These are phyloP conservation scores for Heloderma charlesbogerti DNA, from an alignment of 2,113 vertebrate species.

Conservation along the genomic window DNA sequence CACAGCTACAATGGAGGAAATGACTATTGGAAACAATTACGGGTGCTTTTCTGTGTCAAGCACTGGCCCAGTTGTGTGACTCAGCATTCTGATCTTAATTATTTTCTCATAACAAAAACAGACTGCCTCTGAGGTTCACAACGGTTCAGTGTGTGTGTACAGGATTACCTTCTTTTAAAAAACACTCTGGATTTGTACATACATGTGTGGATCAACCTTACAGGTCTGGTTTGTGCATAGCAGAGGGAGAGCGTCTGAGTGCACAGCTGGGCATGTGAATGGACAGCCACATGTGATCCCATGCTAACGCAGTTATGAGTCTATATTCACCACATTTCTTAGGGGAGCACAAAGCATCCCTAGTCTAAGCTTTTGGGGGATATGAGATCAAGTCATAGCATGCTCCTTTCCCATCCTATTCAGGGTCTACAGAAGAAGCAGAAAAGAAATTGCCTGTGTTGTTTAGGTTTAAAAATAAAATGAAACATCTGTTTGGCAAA, in stretches of 20 bases:
- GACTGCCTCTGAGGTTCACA: not conserved
- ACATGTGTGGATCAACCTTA: not conserved
- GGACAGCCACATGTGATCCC: not conserved
- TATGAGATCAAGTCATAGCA: slow-evolving; percentile 31
- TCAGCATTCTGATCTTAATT: slow-evolving; percentile 44
- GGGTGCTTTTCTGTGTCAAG: not conserved
- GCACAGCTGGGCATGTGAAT: not conserved
- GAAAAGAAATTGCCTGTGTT: slow-evolving; percentile 77
- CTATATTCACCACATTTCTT: not conserved
- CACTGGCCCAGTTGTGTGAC: not conserved
- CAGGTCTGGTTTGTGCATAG: not conserved
- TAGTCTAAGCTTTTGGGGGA: not conserved
- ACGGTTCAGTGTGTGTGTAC: not conserved
- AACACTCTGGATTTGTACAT: not conserved
- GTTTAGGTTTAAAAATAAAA: slow-evolving; percentile 76
- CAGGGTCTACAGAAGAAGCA: slow-evolving; percentile 65
- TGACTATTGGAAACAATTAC: slow-evolving; percentile 43
- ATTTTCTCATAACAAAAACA: slow-evolving; percentile 19
- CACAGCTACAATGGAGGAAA: not conserved
- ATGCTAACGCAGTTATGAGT: not conserved
- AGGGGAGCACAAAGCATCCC: not conserved
- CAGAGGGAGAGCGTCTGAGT: not conserved
- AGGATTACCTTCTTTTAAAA: too few relatives aligned
- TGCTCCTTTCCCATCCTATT: slow-evolving; percentile 32
- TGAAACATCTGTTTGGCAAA: slow-evolving; percentile 82